Conservation (phyloP, 2,888 invertebrate species). For the Oxycera nigricornis region DNA sequence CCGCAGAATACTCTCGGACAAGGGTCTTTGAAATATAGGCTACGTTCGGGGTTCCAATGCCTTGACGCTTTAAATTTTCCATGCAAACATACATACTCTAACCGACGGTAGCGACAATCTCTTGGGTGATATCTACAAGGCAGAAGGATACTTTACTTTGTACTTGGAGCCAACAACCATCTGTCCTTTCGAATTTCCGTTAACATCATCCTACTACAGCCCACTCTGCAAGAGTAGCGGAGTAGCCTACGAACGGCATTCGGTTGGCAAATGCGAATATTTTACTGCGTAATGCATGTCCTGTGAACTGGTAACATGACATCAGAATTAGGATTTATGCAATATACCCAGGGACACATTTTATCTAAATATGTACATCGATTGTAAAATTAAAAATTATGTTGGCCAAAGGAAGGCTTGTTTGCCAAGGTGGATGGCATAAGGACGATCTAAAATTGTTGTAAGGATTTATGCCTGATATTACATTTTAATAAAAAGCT, state of each 20-base stretch:
- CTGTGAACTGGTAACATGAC: constrained; percentile 11
- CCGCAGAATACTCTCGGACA: constrained; percentile 4
- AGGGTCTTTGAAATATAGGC: not conserved
- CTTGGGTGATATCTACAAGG: constrained; percentile 46
- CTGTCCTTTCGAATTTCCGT: not conserved
- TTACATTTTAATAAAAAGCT: constrained; percentile 7
- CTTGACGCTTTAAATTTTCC: constrained; percentile 41
- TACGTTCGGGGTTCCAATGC: not conserved
- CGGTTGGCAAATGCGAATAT: constrained; percentile 11
- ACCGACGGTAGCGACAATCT: constrained; percentile 45
- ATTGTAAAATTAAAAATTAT: constrained; percentile 25
- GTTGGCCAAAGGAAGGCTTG: not conserved
- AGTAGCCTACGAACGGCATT: not conserved
- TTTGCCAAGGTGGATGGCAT: not conserved
- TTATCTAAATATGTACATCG: constrained; percentile 1
- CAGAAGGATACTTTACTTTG: constrained; percentile 45
- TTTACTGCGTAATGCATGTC: constrained; percentile 25
- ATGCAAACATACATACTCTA: constrained; percentile 38
- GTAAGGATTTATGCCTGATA: not conserved
- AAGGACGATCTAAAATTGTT: not conserved
- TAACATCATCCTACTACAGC: not conserved
- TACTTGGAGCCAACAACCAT: constrained; percentile 22
- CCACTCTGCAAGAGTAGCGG: not conserved
- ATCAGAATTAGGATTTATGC: constrained; percentile 36
- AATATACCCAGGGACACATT: constrained; percentile 18